Evolutionary conservation across 2,888 invertebrate genomes (phyloP).

Genomic region (Nematopogon swammerdamellus): DNA sequence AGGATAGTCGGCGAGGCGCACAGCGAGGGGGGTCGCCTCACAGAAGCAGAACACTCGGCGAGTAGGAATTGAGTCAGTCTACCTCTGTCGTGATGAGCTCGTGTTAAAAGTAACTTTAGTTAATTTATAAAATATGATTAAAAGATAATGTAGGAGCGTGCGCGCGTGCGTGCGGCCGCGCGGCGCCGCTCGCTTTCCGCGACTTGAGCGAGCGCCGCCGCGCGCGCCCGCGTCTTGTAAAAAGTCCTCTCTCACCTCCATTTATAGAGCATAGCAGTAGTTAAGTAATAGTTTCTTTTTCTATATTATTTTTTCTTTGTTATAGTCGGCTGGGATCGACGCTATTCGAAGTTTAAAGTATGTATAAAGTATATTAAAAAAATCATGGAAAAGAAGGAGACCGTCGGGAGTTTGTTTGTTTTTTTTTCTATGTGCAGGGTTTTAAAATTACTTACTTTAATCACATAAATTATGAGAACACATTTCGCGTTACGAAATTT

Average conservation of each 20-base stretch:
- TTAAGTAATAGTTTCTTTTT: constrained; percentile 45
- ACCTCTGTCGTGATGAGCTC: constrained; percentile 38
- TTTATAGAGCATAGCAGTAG: constrained; percentile 6
- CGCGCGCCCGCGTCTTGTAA: neutral
- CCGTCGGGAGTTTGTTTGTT: too few relatives aligned
- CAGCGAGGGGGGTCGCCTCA: too few relatives aligned
- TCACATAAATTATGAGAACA: neutral
- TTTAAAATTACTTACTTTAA: constrained; percentile 13
- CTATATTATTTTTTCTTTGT: constrained; percentile 39
- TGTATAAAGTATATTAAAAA: constrained; percentile 29
- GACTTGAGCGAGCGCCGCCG: neutral
- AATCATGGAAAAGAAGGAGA: constrained; percentile 6
- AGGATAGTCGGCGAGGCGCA: too few relatives aligned
- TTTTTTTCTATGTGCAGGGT: constrained; percentile 15
- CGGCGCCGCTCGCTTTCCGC: constrained; percentile 16
- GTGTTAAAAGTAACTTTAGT: constrained; percentile 26
- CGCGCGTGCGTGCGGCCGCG: constrained; percentile 15
- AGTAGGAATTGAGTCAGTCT: constrained; percentile 41
- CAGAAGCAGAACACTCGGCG: neutral
- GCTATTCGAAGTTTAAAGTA: constrained; percentile 51
- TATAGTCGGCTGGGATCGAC: constrained; percentile 52
- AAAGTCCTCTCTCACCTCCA: neutral
- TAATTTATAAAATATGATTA: constrained; percentile 21
- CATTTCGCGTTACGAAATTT: neutral
- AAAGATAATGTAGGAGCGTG: constrained; percentile 11